Evolutionary conservation across 2,888 invertebrate species (phyloP).

Genomic region (Cylindroiulus punctatus): DNA sequence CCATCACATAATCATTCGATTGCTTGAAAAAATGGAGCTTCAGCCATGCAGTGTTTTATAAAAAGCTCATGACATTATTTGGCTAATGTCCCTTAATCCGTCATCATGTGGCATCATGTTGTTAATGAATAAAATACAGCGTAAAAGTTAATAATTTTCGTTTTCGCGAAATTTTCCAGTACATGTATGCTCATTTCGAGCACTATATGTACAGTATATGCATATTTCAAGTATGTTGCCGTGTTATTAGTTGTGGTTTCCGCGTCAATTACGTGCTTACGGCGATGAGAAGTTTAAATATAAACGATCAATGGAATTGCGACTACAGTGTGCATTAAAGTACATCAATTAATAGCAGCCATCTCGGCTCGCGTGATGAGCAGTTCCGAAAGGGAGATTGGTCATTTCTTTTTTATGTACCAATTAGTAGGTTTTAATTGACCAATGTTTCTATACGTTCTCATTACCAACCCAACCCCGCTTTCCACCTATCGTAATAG

Average conservation of each 20-base stretch:
- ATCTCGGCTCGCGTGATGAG: slow-evolving; percentile 2
- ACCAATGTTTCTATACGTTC: neutral
- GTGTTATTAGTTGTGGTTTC: neutral
- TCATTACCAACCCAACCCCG: neutral
- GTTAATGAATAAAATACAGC: too few relatives aligned
- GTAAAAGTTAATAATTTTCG: too few relatives aligned
- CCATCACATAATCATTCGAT: too few relatives aligned
- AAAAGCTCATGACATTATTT: too few relatives aligned
- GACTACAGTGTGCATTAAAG: neutral
- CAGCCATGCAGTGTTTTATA: too few relatives aligned
- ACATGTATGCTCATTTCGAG: too few relatives aligned
- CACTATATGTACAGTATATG: neutral
- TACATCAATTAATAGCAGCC: slow-evolving; percentile 8
- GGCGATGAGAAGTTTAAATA: neutral
- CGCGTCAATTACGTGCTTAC: neutral
- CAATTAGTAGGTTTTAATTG: slow-evolving; percentile 40
- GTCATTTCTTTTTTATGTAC: slow-evolving; percentile 36
- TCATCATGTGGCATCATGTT: too few relatives aligned
- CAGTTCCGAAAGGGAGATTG: neutral
- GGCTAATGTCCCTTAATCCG: too few relatives aligned
- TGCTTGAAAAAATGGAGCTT: too few relatives aligned
- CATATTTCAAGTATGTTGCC: neutral
- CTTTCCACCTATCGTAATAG: neutral
- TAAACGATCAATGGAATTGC: slow-evolving; percentile 4
- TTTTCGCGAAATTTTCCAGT: too few relatives aligned